Base-by-base conservation (phyloP, 1,140 invertebrate genomes). In the Calliphora vicina region DNA sequence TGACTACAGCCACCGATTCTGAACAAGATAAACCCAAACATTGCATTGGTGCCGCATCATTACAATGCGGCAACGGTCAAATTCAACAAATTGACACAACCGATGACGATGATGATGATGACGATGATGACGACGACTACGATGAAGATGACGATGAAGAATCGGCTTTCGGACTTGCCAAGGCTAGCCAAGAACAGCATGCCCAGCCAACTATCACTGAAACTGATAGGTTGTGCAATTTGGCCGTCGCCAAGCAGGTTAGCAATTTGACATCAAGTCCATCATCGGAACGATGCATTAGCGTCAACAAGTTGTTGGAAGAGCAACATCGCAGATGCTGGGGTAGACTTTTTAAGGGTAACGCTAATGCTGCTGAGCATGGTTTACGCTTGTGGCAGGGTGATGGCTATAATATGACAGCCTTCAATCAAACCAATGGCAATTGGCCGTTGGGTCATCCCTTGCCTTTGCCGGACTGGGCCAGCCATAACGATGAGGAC, bases 391-490 rank as follows among this genome's bases (percentile, higher is more conserved):
- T 76, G 71, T 88, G 86, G 85, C 86, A 86, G 20, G 86, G 86
- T n/a, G 88, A 91, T 85, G 87, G 86, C 74, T 90, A 90, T 43
- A 89, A 91, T 85, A 86, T 92, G 82, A 87, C 87, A 80, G 90
- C 91, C 74, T 90, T 87, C 80, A 91, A 91, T 83, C 92, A 92
- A 86, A 87, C 90, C 13, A 90, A 91, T 83, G 92, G 92, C 13
- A 89, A 91, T 50, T 94, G 94, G 93, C 93, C 93, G 1, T 84
- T 91, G 78, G 93, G 91, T 43, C 92, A 93, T 85, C 94, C 95
- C 82, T 91, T 96, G 81, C 95, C 95, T 61, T 91, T 94, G 76
- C 94, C 95, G 83, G 91, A 92, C 86, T 96, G 95, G 94, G 80
- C 87, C 91, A n/a, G n/a, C 23, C 81, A 86, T 71, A 25, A 50